A percentile compares a stretch with the other conserved stretches of the same genome.
These are phyloP conservation scores for Caenorhabditis sp. DNA, from an alignment of 2,888 invertebrate species.

Conservation along the genomic window DNA sequence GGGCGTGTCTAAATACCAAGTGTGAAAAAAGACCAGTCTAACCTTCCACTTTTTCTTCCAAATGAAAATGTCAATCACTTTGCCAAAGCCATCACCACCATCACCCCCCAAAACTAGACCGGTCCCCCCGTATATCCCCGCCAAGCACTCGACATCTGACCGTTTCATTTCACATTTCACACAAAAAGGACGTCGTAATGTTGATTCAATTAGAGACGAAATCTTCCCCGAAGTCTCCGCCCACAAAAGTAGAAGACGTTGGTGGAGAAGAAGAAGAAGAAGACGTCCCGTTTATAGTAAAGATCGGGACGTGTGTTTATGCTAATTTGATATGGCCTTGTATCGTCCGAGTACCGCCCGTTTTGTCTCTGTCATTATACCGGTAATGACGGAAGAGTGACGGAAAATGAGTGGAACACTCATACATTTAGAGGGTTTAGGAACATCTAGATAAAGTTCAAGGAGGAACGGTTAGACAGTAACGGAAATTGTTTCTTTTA, in stretches of 20 bases:
- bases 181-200: slow-evolving; percentile 48
- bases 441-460: slow-evolving; percentile 16
- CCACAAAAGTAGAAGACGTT: slow-evolving; percentile 19
- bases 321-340: slow-evolving; percentile 61
- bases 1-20: slow-evolving; percentile 28
- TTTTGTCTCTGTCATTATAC: slow-evolving; percentile 39
- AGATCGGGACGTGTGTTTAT: slow-evolving; percentile 51
- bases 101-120: slow-evolving; percentile 36
- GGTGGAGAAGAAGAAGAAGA: slow-evolving; percentile 18
- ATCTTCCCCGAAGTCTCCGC: slow-evolving; percentile 33
- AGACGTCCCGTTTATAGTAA: slow-evolving; percentile 35
- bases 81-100: slow-evolving; percentile 35
- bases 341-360: not conserved
- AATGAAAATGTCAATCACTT: slow-evolving; percentile 55
- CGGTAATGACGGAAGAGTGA: slow-evolving; percentile 29
- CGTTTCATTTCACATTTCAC: slow-evolving; percentile 43
- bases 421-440: slow-evolving; percentile 13
- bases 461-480: slow-evolving; percentile 12
- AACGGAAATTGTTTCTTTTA: not conserved
- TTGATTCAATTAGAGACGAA: slow-evolving; percentile 46
- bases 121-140: slow-evolving; percentile 30
- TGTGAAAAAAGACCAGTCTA: slow-evolving; percentile 25
- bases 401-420: slow-evolving; percentile 3
- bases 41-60: slow-evolving; percentile 15
- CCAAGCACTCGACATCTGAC: slow-evolving; percentile 35